These are phyloP conservation scores for Saccostrea cuccullata DNA, from an alignment of 1,140 invertebrate species.

Conservation along the genomic window DNA sequence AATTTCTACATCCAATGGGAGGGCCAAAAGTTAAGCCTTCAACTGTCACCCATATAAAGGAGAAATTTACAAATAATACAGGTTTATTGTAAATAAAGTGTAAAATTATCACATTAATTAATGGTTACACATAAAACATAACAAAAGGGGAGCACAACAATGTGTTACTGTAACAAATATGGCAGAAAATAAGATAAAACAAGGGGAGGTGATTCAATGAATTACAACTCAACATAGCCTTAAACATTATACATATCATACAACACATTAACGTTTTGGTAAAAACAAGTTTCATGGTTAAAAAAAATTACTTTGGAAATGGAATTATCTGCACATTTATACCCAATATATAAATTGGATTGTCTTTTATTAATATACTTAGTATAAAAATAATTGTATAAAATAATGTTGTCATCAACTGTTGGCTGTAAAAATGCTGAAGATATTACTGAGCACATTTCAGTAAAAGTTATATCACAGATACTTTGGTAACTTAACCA, in stretches of 20 bases:
- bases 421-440: no score
- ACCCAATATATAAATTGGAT: background rate
- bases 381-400: background rate
- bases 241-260: background rate
- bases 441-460: no score
- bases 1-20: no score
- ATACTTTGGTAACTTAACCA: no score
- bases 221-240: background rate
- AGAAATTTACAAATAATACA: background rate
- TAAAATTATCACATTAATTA: slow-evolving; percentile 16
- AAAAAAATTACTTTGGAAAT: background rate
- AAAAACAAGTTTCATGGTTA: background rate
- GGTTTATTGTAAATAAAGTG: slow-evolving; percentile 13
- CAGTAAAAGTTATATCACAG: no score
- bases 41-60: no score
- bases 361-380: background rate
- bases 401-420: background rate
- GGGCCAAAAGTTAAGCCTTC: no score
- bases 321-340: background rate
- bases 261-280: background rate
- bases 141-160: background rate
- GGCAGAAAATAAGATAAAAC: background rate
- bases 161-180: background rate
- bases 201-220: background rate
- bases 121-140: background rate